Evolutionary conservation across 64 coral and sea anemone species (phyloP), one percentile per base, ranked within the genome.

Genomic region (Actinia tenebrosa): DNA sequence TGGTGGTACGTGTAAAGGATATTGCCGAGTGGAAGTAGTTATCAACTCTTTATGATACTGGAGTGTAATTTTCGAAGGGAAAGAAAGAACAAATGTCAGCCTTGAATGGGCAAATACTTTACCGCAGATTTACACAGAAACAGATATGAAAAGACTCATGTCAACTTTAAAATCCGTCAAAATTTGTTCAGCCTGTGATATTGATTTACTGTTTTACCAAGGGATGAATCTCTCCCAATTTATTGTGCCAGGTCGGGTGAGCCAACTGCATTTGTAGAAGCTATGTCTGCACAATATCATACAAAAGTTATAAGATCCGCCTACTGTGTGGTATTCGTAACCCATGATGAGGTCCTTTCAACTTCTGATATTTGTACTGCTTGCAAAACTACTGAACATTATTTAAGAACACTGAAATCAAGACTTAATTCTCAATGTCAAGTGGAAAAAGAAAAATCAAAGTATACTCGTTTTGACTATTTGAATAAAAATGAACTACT

Each of bases 211-310:
- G 20, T 93, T 80, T 50, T 89, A 22, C 83, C 87, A 89, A 80
- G 44, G 13, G 64, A 93, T 17, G 47, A 83, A 10, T 45, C 45
- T 26, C 54, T 80, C 10, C 92, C 88, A 77, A 50, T 94, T 37
- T 94, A 87, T 37, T 87, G 52, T 61, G 90, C 80, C 56, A 55
- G 42, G 59, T 84, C 86, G 87, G 88, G 88, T 10, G 64, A 83
- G 71, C 92, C 92, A 63, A 85, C 79, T 61, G 92, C 92, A 37
- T 94, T 80, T 87, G 80, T 90, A 10, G 92, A 94, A 72, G 80
- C 45, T 19, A 55, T 87, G 22, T 45, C 86, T 20, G 84, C 88
- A 50, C 37, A 87, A 58, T 53, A 78, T 22, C 86, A 90, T 58
- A 83, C 81, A 60, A 93, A 86, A 89, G 77, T 90, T 84, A 94